Evolutionary conservation across 2,113 vertebrate genomes (phyloP).

Genomic region (Bostrychus sinensis): DNA sequence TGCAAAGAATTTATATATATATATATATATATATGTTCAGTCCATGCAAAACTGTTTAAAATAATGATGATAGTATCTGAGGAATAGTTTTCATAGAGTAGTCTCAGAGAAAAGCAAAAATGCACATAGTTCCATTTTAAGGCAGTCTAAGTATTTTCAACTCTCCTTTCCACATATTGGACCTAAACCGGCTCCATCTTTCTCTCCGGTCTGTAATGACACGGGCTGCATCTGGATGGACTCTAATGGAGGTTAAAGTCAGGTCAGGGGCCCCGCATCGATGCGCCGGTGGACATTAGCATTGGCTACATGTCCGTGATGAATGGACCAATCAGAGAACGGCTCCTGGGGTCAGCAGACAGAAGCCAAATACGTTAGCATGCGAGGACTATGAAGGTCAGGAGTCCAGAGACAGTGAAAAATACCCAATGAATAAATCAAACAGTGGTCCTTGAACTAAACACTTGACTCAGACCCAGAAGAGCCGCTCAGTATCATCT

Average conservation of each 20-base stretch:
- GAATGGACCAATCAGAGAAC: slow-evolving; percentile 10
- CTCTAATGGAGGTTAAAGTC: slow-evolving; percentile 44
- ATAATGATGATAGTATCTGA: too few species aligned
- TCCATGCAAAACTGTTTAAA: too few species aligned
- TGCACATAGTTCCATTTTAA: too few species aligned
- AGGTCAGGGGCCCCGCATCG: slow-evolving; percentile 16
- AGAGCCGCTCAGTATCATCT: not conserved
- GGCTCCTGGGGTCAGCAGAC: slow-evolving; percentile 10
- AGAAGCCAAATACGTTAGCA: not conserved
- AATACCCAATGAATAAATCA: not conserved
- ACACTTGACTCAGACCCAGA: not conserved
- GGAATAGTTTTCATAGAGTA: too few species aligned
- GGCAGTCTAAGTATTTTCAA: not conserved
- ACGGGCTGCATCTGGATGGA: slow-evolving; percentile 1
- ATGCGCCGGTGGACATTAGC: slow-evolving; percentile 5
- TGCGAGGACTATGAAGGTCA: not conserved
- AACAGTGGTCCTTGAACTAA: not conserved
- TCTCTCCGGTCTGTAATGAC: slow-evolving; percentile 2
- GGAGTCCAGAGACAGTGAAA: not conserved
- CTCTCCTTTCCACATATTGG: not conserved
- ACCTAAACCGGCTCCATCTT: not conserved
- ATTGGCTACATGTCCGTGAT: slow-evolving; percentile 10
- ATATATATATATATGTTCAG: too few species aligned
- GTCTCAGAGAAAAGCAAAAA: too few species aligned
- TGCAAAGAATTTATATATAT: too few species aligned